These are phyloP conservation scores for Perizoma flavofasciatum DNA, from an alignment of 2,888 invertebrate species.

Conservation along the genomic window DNA sequence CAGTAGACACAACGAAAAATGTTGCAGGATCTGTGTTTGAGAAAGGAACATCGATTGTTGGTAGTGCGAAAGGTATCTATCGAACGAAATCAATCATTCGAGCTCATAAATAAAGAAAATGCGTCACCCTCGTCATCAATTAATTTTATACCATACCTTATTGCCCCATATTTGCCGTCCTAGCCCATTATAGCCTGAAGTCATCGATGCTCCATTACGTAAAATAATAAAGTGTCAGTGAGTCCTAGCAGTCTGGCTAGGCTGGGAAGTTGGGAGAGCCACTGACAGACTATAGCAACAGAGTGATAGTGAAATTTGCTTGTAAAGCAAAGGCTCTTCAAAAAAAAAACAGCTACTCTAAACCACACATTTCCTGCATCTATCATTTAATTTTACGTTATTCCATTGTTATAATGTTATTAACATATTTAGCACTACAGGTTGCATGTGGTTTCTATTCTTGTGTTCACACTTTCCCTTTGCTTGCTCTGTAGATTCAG, in stretches of 20 bases:
- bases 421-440: slow-evolving; percentile 27
- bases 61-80: slow-evolving; percentile 56
- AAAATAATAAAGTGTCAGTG: too few species aligned
- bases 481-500: slow-evolving; percentile 58
- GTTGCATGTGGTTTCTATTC: slow-evolving; percentile 50
- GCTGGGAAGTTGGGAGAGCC: too few species aligned
- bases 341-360: neutral
- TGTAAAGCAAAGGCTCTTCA: neutral
- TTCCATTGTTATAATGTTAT: neutral
- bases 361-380: too few species aligned
- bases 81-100: slow-evolving; percentile 1
- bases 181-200: too few species aligned
- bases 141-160: neutral
- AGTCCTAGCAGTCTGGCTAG: too few species aligned
- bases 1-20: slow-evolving; percentile 60
- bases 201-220: too few species aligned
- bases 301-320: too few species aligned
- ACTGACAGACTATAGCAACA: too few species aligned
- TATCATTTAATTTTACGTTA: neutral
- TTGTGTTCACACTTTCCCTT: slow-evolving; percentile 41
- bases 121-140: neutral
- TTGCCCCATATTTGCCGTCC: too few species aligned
- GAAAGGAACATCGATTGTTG: slow-evolving; percentile 54
- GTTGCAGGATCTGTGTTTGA: slow-evolving; percentile 56
- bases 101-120: slow-evolving; percentile 2